Evolutionary conservation across 2,113 vertebrate genomes (phyloP), one percentile per base, ranked within the genome.

Genomic region (Hymenochirus boettgeri): DNA sequence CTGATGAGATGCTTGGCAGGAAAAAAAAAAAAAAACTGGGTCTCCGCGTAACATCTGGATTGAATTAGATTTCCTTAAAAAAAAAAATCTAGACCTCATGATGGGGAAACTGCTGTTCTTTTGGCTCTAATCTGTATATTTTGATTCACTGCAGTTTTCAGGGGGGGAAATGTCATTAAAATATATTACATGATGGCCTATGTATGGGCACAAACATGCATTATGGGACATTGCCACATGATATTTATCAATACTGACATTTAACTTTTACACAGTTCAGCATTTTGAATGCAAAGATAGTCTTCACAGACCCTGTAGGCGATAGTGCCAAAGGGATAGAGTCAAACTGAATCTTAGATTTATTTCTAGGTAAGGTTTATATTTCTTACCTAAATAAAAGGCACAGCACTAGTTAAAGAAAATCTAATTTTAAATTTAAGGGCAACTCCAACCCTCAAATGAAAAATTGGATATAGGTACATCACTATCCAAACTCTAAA

Each of bases 101-200:
- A 88, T 90, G 89, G 91, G 90, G 90, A 86, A 89, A 90, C 85
- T 85, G 89, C 88, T 89, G 84, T 89, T 88, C 88, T 86, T 89
- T 84, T 79, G 84, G 77, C 85, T 88, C 83, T 87, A n/a, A 85
- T 84, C 90, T 89, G 83, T 84, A 83, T 73, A 78, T 76, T 88
- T 83, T 85, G 80, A 89, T 81, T 85, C 81, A 87, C 85, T 89
- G 84, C 77, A 84, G 75, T 75, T 73, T 73, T 72, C 9, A 21
- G 52, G 47, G 66, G 50, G 73, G 71, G 76, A 57, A 75, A 74
- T 2, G 87, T 90, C 88, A 90, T 88, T 88, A 85, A 23, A 54
- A 61, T 1, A 78, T 76, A 47, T 71, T 82, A 77, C 77, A 82
- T 86, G 86, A 85, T 89, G 86, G 82, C 80, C 83, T 71, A 71